phyloP scores from a whole-genome alignment of 2,113 vertebrate genomes.

The Probosciger aterrimus region DNA sequence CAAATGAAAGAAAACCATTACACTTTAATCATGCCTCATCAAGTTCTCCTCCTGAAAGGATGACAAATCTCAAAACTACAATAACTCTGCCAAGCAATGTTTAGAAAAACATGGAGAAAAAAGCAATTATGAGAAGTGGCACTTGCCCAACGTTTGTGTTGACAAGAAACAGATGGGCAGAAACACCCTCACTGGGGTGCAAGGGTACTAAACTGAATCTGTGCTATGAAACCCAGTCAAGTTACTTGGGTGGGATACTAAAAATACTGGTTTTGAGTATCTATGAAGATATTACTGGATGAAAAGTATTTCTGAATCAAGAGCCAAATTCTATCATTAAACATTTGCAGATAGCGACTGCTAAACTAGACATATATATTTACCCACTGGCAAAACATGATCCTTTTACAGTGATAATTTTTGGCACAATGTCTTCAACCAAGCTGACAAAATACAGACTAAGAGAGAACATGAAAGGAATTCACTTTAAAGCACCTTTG shows the following conservation, averaged over 20 bases:
- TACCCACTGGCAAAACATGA: background rate
- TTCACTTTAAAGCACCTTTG: background rate
- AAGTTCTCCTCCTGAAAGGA: background rate
- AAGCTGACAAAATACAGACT: background rate
- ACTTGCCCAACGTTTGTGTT: conserved; percentile 16
- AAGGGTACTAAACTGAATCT: background rate
- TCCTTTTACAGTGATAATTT: background rate
- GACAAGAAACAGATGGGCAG: conserved; percentile 42
- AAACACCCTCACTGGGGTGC: background rate
- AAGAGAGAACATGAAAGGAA: background rate
- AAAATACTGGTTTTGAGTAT: background rate
- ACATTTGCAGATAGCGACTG: background rate
- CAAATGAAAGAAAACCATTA: background rate
- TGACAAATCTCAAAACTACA: background rate
- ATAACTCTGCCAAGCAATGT: background rate
- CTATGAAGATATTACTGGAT: background rate
- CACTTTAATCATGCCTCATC: conserved; percentile 7
- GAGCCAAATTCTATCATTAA: background rate
- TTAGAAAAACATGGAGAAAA: background rate
- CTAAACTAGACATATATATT: background rate
- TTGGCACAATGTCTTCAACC: background rate
- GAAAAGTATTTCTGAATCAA: background rate
- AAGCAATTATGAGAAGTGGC: conserved; percentile 41
- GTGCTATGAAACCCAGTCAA: background rate
- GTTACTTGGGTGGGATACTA: background rate